Conservation (phyloP, 2,797 vertebrate species). For the Acanthornis magna region DNA sequence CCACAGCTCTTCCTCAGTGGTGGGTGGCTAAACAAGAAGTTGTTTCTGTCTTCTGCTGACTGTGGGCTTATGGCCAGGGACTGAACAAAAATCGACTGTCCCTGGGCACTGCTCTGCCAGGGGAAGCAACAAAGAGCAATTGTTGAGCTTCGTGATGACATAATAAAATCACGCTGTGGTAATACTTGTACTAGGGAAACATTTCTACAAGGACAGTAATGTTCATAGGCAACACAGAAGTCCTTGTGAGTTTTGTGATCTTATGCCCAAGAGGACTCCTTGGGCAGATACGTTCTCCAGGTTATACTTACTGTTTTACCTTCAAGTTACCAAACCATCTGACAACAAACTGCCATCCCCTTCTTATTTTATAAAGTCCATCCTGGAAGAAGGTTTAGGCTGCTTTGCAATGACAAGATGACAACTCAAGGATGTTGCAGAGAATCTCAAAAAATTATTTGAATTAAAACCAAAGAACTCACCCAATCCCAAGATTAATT, state of each 20-base stretch:
- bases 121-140: conserved; percentile 7
- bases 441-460: neutral
- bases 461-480: neutral
- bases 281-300: neutral
- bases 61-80: neutral
- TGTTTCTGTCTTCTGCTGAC: neutral
- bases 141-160: neutral
- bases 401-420: neutral
- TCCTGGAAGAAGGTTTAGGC: neutral
- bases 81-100: neutral
- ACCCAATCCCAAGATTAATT: neutral
- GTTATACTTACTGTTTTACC: neutral
- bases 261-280: neutral
- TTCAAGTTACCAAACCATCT: neutral
- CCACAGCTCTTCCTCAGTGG: neutral
- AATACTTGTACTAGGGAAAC: neutral
- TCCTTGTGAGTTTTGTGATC: neutral
- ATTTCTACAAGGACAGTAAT: neutral
- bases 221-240: neutral
- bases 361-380: neutral
- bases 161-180: neutral
- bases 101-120: neutral
- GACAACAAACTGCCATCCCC: neutral
- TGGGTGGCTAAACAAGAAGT: neutral
- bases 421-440: neutral